These are phyloP conservation scores for Druon quercuslanigerum DNA, from an alignment of 1,140 invertebrate species.

Conservation along the genomic window DNA sequence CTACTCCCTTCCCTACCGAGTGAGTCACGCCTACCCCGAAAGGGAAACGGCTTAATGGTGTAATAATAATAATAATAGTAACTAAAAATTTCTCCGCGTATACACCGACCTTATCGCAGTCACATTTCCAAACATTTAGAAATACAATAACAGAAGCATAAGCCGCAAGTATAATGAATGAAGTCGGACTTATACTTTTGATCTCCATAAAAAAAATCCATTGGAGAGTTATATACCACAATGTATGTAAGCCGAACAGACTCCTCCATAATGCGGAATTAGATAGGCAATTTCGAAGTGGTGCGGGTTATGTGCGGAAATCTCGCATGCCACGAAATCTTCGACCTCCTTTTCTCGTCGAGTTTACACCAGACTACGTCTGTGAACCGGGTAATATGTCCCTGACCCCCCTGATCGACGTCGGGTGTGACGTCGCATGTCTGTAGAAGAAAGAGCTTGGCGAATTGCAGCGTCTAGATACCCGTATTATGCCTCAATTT, in stretches of 20 bases:
- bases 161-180: neutral
- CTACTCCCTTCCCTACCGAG: no score
- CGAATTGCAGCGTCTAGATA: neutral
- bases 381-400: slow-evolving; percentile 24
- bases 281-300: neutral
- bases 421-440: slow-evolving; percentile 3
- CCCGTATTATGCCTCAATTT: slow-evolving; percentile 5
- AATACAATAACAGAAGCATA: slow-evolving; percentile 3
- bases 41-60: no score
- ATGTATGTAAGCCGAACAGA: slow-evolving; percentile 1
- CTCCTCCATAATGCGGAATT: slow-evolving; percentile 13
- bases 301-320: slow-evolving; percentile 19
- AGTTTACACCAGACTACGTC: neutral
- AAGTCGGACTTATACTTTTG: neutral
- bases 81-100: neutral
- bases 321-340: slow-evolving; percentile 31
- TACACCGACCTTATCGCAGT: neutral
- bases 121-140: slow-evolving; percentile 16
- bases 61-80: no score
- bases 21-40: no score
- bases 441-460: neutral
- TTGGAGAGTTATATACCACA: slow-evolving; percentile 7
- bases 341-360: slow-evolving; percentile 11
- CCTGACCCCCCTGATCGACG: neutral
- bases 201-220: neutral